Evolutionary conservation across 2,888 invertebrate genomes (phyloP).

Genomic region (Conus canariensis): DNA sequence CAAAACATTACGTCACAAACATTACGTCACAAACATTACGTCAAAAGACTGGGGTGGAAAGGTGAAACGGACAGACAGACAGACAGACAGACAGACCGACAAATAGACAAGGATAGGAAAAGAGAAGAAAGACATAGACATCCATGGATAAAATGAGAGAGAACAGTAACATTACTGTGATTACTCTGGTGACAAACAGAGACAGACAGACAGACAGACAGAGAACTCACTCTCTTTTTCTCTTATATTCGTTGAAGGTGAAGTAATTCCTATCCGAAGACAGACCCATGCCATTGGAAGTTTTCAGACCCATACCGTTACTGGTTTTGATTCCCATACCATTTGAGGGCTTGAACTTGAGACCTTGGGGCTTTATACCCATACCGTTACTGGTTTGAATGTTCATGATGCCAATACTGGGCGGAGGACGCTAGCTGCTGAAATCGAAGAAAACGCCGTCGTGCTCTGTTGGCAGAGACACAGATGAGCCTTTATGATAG

Average conservation of each 20-base stretch:
- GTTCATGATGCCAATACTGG: neutral
- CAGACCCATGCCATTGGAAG: slow-evolving; percentile 39
- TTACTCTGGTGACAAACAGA: neutral
- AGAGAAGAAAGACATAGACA: too few species aligned
- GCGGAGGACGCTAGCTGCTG: neutral
- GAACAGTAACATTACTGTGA: too few species aligned
- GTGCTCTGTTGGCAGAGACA: too few species aligned
- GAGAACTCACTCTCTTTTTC: slow-evolving; percentile 27
- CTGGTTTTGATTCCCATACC: slow-evolving; percentile 10
- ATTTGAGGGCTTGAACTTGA: slow-evolving; percentile 14
- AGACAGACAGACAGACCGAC: too few species aligned
- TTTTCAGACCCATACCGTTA: slow-evolving; percentile 26
- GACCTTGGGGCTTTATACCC: slow-evolving; percentile 4
- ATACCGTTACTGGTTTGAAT: slow-evolving; percentile 24
- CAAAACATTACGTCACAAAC: too few species aligned
- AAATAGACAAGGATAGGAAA: too few species aligned
- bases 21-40: too few species aligned
- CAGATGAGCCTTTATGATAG: too few species aligned
- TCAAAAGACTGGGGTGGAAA: too few species aligned
- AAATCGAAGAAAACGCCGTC: too few species aligned
- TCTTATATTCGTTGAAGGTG: slow-evolving; percentile 43
- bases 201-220: neutral
- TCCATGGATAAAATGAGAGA: too few species aligned
- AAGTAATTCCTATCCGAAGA: slow-evolving; percentile 35
- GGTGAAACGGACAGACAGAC: too few species aligned